phyloP scores from a whole-genome alignment of 2,113 vertebrate genomes.

The Diadophis punctatus region DNA sequence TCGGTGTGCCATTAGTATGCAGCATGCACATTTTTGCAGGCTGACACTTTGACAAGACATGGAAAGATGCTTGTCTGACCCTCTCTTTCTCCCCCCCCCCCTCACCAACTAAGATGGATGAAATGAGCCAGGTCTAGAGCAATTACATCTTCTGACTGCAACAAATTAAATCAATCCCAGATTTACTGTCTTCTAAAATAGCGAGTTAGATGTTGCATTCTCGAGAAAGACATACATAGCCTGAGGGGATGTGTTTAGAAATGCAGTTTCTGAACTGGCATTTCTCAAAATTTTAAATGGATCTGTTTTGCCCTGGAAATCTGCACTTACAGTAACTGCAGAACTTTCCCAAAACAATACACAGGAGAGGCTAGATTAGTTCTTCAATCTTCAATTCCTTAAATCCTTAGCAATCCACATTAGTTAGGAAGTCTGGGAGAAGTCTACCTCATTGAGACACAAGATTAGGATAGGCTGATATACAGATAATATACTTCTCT shows the following conservation, averaged over 20 bases:
- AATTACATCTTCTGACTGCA: slow-evolving; percentile 23
- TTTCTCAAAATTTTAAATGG: neutral
- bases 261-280: neutral
- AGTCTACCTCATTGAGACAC: neutral
- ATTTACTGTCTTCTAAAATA: slow-evolving; percentile 27
- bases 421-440: neutral
- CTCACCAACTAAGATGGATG: neutral
- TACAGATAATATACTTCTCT: neutral
- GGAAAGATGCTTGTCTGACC: neutral
- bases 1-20: slow-evolving; percentile 2
- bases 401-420: neutral
- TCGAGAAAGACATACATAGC: slow-evolving; percentile 17
- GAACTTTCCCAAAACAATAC: slow-evolving; percentile 13
- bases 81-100: neutral
- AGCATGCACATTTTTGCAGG: slow-evolving; percentile 7
- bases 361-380: neutral
- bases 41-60: slow-evolving; percentile 22
- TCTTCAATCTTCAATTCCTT: neutral
- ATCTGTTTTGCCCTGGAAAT: neutral
- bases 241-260: slow-evolving; percentile 17
- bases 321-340: slow-evolving; percentile 7
- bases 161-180: slow-evolving; percentile 38
- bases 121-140: slow-evolving; percentile 26
- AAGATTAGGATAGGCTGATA: neutral
- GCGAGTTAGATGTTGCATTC: neutral